Percentiles rank a stretch among this genome's conserved stretches.
Evolutionary conservation across 2,888 invertebrate species (phyloP).

Genomic region (Venusia cambrica): DNA sequence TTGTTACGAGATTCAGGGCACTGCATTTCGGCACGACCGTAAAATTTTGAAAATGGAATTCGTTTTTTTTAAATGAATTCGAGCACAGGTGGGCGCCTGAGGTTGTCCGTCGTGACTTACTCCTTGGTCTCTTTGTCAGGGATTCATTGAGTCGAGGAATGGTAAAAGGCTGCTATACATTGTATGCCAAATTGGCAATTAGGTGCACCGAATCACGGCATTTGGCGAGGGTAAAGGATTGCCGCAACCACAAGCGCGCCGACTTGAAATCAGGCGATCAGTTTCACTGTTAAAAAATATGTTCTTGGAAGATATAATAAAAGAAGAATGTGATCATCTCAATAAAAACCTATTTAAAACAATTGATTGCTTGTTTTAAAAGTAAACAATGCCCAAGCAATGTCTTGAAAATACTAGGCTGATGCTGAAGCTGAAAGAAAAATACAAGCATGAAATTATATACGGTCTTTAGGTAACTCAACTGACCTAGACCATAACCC

Average conservation of each 20-base stretch:
- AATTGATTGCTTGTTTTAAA: no score
- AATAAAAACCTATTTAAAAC: no score
- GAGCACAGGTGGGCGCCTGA: slow-evolving; percentile 71
- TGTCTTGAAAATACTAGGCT: no score
- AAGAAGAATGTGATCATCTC: no score
- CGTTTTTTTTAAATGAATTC: slow-evolving; percentile 47
- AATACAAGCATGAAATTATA: no score
- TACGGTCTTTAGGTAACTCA: no score
- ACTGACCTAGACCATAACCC: no score
- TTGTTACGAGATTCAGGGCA: slow-evolving; percentile 36
- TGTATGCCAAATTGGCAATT: slow-evolving; percentile 57
- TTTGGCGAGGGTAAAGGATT: slow-evolving; percentile 29
- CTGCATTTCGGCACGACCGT: slow-evolving; percentile 51
- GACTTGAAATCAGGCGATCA: no score
- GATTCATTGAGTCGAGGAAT: slow-evolving; percentile 53
- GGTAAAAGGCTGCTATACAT: slow-evolving; percentile 44
- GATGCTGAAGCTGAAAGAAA: no score
- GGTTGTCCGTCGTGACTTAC: slow-evolving; percentile 72
- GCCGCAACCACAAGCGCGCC: slow-evolving; percentile 21
- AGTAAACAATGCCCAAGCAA: no score
- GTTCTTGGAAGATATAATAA: no score
- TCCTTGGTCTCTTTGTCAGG: slow-evolving; percentile 49
- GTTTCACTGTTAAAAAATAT: no score
- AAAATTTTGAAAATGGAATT: slow-evolving; percentile 54
- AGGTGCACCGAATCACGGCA: slow-evolving; percentile 38